Evolutionary conservation across 1,140 invertebrate genomes (phyloP), one percentile per base, ranked within the genome.

Genomic region (Drosophila setifemur): DNA sequence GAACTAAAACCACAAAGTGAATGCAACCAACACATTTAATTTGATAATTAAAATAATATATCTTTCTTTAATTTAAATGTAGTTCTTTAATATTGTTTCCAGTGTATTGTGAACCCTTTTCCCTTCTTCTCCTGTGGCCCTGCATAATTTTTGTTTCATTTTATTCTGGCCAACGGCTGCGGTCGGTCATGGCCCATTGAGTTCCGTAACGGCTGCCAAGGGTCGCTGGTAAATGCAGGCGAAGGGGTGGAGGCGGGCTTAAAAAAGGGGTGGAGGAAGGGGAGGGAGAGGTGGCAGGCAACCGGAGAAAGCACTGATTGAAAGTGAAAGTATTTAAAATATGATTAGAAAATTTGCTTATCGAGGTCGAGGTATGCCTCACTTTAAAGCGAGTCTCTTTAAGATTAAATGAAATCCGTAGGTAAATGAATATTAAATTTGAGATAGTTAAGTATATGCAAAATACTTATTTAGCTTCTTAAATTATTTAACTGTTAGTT

Each of bases 101-200:
- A 1, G 18, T 63, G 12, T 40, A 50, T 33, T 19, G 33, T 54
- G 69, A 85, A 78, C 61, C 81, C 79, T 79, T 76, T 54, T 31
- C 19, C 31, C n/a, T 8, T 16, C 37, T 39, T 55, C 29, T 47
- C 47, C 40, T 12, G 23, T 25, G 33, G 63, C 49, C 35, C 45
- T 33, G 68, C 67, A 72, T 72, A 61, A 53, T 72, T 71, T 72
- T 58, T 73, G 81, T 74, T 86, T 86, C 78, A 86, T 86, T 81
- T 86, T 72, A 74, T 81, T 86, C 71, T 76, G 75, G 82, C 81
- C 71, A 76, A 78, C 67, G 81, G 82, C 81, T 86, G 71, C 49
- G 49, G 70, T 76, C 66, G 75, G 45, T 64, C 71, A 78, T 83
- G 79, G 69, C 44, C 78, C 78, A 85, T 85, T 78, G 79, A 61